Conservation (phyloP, 53 echinoderm and acorn worm species). For the Antedon mediterranea region DNA sequence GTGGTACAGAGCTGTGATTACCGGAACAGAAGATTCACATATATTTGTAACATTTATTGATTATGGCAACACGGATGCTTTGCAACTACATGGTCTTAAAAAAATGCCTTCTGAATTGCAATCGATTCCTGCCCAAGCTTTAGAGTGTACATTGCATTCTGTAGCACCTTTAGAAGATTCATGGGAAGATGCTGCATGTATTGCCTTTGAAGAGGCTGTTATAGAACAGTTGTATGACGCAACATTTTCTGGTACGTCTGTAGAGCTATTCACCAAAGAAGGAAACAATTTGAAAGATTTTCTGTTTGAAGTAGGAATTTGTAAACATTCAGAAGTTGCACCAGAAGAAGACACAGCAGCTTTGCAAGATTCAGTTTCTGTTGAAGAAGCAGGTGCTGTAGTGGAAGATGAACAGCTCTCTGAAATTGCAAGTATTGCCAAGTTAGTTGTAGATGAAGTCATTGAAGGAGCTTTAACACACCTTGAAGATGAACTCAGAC, state of each 20-base stretch:
- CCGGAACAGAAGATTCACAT: constrained; percentile 10
- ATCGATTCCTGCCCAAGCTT: constrained; percentile 34
- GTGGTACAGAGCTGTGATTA: constrained; percentile 62
- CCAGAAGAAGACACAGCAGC: too few species aligned
- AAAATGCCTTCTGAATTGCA: constrained; percentile 31
- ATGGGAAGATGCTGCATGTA: neutral
- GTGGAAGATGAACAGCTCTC: neutral
- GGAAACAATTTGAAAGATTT: neutral
- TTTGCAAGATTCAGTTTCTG: too few species aligned
- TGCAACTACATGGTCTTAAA: constrained; percentile 22
- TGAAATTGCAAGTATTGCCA: neutral
- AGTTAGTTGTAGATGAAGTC: neutral
- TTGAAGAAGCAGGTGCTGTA: neutral
- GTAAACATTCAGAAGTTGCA: neutral
- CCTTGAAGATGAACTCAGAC: neutral
- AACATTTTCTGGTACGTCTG: neutral
- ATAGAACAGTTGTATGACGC: neutral
- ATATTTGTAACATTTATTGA: constrained; percentile 57
- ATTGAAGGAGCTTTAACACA: neutral
- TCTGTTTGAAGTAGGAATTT: neutral
- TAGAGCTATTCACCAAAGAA: neutral
- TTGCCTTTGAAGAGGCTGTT: neutral
- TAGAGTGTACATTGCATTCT: constrained; percentile 38
- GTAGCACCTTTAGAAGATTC: constrained; percentile 18
- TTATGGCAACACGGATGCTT: constrained; percentile 76